Conservation (phyloP, 2,113 vertebrate genomes). For the Centropus bengalensis region DNA sequence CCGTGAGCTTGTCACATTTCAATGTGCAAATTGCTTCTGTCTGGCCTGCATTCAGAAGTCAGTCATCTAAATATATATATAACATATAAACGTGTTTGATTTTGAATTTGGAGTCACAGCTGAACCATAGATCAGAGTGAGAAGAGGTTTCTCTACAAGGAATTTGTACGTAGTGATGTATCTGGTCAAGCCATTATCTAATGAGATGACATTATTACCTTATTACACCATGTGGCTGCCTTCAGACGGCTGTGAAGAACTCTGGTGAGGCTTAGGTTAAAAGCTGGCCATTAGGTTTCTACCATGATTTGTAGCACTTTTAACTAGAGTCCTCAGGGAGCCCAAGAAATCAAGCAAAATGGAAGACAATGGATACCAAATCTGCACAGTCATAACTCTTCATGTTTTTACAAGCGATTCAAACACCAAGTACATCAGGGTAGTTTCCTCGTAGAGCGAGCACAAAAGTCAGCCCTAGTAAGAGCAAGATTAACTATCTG, state of each 20-base stretch:
- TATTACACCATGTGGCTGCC: not conserved
- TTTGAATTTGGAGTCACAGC: slow-evolving; percentile 41
- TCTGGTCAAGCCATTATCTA: slow-evolving; percentile 43
- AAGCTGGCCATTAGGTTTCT: not conserved
- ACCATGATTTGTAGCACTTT: not conserved
- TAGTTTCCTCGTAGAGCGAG: not conserved
- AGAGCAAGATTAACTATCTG: not conserved
- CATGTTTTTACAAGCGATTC: not conserved
- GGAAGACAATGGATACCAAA: not conserved
- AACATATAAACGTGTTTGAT: not conserved
- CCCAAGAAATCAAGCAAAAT: not conserved
- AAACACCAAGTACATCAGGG: not conserved
- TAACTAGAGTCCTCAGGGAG: not conserved
- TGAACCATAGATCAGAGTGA: slow-evolving; percentile 4
- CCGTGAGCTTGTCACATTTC: slow-evolving; percentile 57
- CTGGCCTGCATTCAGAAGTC: slow-evolving; percentile 53
- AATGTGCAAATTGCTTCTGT: slow-evolving; percentile 62
- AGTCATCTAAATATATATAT: slow-evolving; percentile 41
- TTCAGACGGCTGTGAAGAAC: slow-evolving; percentile 9
- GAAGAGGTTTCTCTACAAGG: not conserved
- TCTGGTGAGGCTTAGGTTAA: not conserved
- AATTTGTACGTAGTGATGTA: slow-evolving; percentile 2
- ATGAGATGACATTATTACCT: not conserved
- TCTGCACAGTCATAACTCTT: not conserved
- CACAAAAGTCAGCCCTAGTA: not conserved